Evolutionary conservation across 1,140 invertebrate genomes (phyloP).

Genomic region (Schmidtea mediterranea): DNA sequence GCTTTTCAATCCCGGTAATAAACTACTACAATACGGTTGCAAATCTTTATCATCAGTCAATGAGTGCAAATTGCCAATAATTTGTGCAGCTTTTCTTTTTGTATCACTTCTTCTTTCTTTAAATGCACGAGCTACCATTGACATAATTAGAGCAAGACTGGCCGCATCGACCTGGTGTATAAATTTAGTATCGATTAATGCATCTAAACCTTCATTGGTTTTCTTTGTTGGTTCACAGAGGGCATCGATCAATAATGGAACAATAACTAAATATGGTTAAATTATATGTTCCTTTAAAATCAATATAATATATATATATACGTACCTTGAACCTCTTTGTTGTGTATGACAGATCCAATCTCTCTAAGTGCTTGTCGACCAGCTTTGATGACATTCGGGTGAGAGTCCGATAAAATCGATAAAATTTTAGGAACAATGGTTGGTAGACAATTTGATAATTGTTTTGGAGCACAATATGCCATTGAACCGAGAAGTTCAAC

Average conservation of each 20-base stretch:
- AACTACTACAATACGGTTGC: slow-evolving; percentile 71
- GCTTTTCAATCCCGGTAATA: slow-evolving; percentile 80
- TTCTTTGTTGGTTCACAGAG: slow-evolving; percentile 84
- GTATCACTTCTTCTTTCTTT: slow-evolving; percentile 86
- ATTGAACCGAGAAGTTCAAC: slow-evolving; percentile 70
- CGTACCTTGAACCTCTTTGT: slow-evolving; percentile 79
- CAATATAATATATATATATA: slow-evolving; percentile 3
- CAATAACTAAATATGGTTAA: slow-evolving; percentile 46
- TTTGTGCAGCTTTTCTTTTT: slow-evolving; percentile 82
- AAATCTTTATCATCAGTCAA: slow-evolving; percentile 77
- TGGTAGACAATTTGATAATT: slow-evolving; percentile 80
- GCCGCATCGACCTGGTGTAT: slow-evolving; percentile 97
- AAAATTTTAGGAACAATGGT: slow-evolving; percentile 93
- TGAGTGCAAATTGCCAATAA: slow-evolving; percentile 98
- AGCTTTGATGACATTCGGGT: slow-evolving; percentile 84
- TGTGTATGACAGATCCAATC: slow-evolving; percentile 84
- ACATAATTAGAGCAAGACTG: slow-evolving; percentile 91
- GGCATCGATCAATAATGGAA: slow-evolving; percentile 61
- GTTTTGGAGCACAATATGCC: slow-evolving; percentile 88
- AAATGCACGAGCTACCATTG: slow-evolving; percentile 81
- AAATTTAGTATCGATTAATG: slow-evolving; percentile 79
- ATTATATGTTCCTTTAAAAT: too few relatives aligned
- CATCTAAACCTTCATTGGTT: slow-evolving; percentile 64
- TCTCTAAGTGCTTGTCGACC: slow-evolving; percentile 73
- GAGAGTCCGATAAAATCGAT: slow-evolving; percentile 82